phyloP scores from a whole-genome alignment of 2,113 vertebrate species.

The Myrmecophaga tridactyla region DNA sequence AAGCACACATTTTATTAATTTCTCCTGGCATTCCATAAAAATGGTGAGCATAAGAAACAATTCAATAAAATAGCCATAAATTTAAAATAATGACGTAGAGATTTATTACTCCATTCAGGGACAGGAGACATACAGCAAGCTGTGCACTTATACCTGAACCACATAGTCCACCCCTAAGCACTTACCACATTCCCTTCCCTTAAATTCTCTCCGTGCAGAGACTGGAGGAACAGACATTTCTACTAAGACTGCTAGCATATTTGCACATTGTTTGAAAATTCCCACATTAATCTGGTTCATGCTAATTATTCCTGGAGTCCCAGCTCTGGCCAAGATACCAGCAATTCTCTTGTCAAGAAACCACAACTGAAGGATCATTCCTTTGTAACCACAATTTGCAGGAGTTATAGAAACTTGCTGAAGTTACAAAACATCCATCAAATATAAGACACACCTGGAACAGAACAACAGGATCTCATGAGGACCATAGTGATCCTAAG shows the following conservation, averaged over 20 bases:
- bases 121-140: background rate
- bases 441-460: background rate
- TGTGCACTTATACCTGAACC: background rate
- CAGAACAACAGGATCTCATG: background rate
- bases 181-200: background rate
- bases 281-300: background rate
- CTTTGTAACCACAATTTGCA: background rate
- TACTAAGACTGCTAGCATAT: background rate
- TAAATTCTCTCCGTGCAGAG: background rate
- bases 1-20: background rate
- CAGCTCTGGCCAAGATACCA: background rate
- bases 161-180: background rate
- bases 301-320: background rate
- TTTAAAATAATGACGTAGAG: background rate
- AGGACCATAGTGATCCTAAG: background rate
- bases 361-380: background rate
- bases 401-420: background rate
- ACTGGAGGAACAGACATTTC: background rate
- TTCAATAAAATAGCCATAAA: background rate
- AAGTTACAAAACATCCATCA: background rate
- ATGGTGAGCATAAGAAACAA: background rate
- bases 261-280: background rate
- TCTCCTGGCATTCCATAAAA: background rate
- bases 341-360: background rate
- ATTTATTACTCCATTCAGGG: background rate